Evolutionary conservation across 2,888 invertebrate genomes (phyloP).

Genomic region (Lordiphosa andalusiaca): DNA sequence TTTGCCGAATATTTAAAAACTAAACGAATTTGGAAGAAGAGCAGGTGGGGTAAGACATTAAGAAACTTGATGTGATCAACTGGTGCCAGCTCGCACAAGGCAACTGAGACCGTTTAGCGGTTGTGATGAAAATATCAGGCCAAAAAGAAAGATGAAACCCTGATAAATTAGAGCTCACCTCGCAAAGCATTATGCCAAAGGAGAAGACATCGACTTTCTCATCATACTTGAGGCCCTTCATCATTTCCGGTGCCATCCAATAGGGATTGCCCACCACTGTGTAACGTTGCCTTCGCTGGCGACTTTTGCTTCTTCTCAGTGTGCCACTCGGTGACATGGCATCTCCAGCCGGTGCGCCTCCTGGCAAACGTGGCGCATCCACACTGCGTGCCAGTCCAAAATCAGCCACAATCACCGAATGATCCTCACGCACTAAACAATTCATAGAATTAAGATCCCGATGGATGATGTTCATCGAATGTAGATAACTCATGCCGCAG

Average conservation of each 20-base stretch:
- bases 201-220: constrained; percentile 98
- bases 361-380: constrained; percentile 70
- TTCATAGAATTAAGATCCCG: constrained; percentile 97
- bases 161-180: constrained; percentile 86
- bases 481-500: constrained; percentile 95
- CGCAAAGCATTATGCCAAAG: constrained; percentile 96
- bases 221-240: constrained; percentile 97
- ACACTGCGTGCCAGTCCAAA: constrained; percentile 95
- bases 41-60: too few species aligned
- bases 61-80: too few species aligned
- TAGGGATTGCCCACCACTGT: constrained; percentile 98
- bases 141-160: too few species aligned
- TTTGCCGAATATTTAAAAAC: too few species aligned
- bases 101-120: too few species aligned
- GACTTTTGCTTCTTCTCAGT: constrained; percentile 82
- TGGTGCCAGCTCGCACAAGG: too few species aligned
- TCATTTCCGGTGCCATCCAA: constrained; percentile 99
- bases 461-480: constrained; percentile 96
- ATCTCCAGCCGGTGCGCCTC: constrained; percentile 11
- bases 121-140: too few species aligned
- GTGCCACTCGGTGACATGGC: constrained; percentile 77
- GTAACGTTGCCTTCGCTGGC: constrained; percentile 91
- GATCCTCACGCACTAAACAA: constrained; percentile 94
- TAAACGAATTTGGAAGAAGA: too few species aligned
- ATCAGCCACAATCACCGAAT: constrained; percentile 96